phyloP scores from a whole-genome alignment of 2,888 invertebrate species.

The Agrotis clavis region DNA sequence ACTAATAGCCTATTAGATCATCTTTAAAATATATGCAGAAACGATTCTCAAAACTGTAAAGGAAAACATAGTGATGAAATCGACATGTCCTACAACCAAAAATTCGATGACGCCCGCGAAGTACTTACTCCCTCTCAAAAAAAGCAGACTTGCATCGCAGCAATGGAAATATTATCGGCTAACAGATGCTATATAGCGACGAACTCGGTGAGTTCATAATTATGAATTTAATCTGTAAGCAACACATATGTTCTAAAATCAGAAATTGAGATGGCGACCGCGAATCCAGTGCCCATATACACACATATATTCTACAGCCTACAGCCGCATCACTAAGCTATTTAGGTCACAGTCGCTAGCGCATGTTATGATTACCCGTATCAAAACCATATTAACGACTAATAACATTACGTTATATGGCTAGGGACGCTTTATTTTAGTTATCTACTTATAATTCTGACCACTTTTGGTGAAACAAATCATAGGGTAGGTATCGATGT shows the following conservation, averaged over 20 bases:
- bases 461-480: constrained; percentile 17
- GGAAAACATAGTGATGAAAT: no score
- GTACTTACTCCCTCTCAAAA: no score
- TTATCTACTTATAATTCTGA: neutral
- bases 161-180: no score
- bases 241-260: neutral
- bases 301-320: neutral
- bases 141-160: no score
- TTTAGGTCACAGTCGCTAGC: constrained; percentile 36
- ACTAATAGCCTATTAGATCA: neutral
- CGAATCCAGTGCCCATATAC: neutral
- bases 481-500: no score
- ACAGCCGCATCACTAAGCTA: constrained; percentile 32
- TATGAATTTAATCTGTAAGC: neutral
- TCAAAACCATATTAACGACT: constrained; percentile 31
- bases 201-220: neutral
- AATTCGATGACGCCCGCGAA: no score
- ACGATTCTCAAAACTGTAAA: no score
- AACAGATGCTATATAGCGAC: neutral
- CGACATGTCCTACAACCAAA: no score
- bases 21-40: no score
- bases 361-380: constrained; percentile 32
- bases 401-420: constrained; percentile 13
- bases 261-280: constrained; percentile 9
- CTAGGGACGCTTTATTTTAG: neutral